Base-by-base conservation (phyloP, 2,797 vertebrate species). In the Notamacropus eugenii region DNA sequence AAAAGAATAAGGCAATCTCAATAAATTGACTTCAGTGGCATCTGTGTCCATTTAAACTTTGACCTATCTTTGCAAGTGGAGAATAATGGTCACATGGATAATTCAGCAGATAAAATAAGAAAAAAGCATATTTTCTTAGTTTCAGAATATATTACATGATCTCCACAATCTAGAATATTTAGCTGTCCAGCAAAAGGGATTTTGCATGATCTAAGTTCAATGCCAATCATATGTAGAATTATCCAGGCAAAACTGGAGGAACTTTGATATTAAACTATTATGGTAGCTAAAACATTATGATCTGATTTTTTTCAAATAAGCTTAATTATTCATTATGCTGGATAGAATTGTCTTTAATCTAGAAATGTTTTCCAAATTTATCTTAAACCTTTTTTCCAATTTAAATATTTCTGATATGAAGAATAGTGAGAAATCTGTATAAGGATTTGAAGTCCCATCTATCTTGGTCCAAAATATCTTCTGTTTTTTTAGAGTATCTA, bases 121-220 rank as follows among this genome's bases (percentile, higher is more conserved):
- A 55, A 92, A 93, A 29, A 54, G 50, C 50, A 56, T 92, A 93
- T 90, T 29, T 87, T 91, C 59, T 92, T 93, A 55, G 24, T 46
- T 93, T 56, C 52, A 22, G 3, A 50, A 54, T 97, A 6, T 46
- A 34, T 62, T 6, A 82, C 4, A 27, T 27, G 6, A 46, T 82
- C 40, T 46, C 40, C 40, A 82, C 8, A 46, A 24, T 82, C 19
- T 82, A 46, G 22, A 46, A 82, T 22, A 46, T 82, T 82, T 46
- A 82, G 46, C 46, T 82, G 40, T 82, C 40, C 19, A 11, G 22
- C 24, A 46, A 82, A 46, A 46, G 74, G 40, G n/a, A 82, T 82
- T 82, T 82, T 82, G 6, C 40, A 24, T 46, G 19, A 11, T 82
- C 2, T n/a, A 82, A 3, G 74, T 82, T 82, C 74, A 46, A 82